Evolutionary conservation across 2,888 invertebrate species (phyloP), one percentile per base, ranked within the genome.

Genomic region (Callinectes sapidus): DNA sequence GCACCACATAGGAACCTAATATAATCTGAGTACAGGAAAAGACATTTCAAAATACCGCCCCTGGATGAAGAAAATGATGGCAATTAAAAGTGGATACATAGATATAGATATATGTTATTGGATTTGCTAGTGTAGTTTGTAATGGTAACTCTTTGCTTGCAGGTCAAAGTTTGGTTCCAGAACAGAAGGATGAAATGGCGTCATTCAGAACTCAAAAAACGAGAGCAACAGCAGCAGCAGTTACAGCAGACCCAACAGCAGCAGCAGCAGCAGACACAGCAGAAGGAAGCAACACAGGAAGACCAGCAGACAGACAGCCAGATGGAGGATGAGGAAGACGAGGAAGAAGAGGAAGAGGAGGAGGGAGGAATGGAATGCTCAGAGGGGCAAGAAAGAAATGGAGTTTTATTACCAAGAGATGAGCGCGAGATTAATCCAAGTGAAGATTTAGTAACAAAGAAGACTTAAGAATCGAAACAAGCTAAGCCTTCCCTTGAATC

Each of bases 101-200:
- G 23, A 61, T 23, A 61, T n/a, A 61, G 5, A 61, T 61, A 18
- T 2, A 18, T 23, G 23, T 61, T 3, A 6, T 2, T 61, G 23
- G 18, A 61, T 61, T 61, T 61, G 5, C 61, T 61, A 23, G 8
- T 18, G 5, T 18, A 61, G 5, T 61, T 61, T 61, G 5, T 61
- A 61, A 61, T 61, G 61, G 23, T 18, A 61, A 23, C 28, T 28
- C 6, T 71, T 28, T 10, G n/a, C 8, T 28, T 71, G n/a, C 96
- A 98, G 97, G 98, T 98, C 1, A 98, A 98, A 96, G 98, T 98
- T 2, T 98, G 98, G 98, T 98, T 98, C 95, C 98, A 98, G 96
- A 98, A 98, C 95, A 97, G 98, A 0, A 97, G 98, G 92, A 98
- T 98, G 98, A 98, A 98, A 95, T 98, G 98, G 98, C 97, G 98